A percentile compares a stretch with the other conserved stretches of the same genome.
phyloP scores from a whole-genome alignment of 92 coral and sea anemone species.

The Scolanthus callimorphus region DNA sequence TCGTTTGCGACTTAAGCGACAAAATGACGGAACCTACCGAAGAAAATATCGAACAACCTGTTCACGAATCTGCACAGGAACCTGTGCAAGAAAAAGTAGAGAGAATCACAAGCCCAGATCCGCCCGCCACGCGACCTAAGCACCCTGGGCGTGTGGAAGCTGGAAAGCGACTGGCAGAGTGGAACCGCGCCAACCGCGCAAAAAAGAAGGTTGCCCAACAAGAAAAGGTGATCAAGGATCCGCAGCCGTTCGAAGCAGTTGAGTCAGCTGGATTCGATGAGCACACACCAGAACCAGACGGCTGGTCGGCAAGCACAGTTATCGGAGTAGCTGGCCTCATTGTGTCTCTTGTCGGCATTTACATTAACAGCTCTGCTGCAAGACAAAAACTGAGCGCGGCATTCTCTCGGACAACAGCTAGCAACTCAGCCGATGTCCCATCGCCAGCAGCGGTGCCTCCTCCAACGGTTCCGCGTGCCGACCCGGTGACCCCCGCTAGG shows the following conservation, averaged over 20 bases:
- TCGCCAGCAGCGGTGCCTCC: not conserved
- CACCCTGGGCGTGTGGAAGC: slow-evolving; percentile 15
- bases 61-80: no score
- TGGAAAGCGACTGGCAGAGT: slow-evolving; percentile 8
- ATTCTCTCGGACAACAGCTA: not conserved
- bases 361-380: no score
- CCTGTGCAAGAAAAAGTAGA: no score
- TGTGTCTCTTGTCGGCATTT: slow-evolving; percentile 15
- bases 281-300: not conserved
- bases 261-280: not conserved
- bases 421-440: not conserved
- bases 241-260: not conserved
- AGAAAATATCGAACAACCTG: no score
- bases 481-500: not conserved
- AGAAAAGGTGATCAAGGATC: not conserved
- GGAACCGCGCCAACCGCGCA: slow-evolving; percentile 12
- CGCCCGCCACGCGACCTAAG: not conserved
- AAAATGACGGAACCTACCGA: no score
- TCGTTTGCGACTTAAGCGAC: no score
- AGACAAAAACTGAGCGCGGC: not conserved
- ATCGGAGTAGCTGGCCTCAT: slow-evolving; percentile 9
- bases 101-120: no score
- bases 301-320: slow-evolving; percentile 4
- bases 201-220: slow-evolving; percentile 4
- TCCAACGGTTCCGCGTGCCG: no score